Percentiles rank a stretch among this genome's conserved stretches.
These are phyloP conservation scores for Caenorhabditis sp. DNA, from an alignment of 2,888 invertebrate genomes.

Conservation along the genomic window DNA sequence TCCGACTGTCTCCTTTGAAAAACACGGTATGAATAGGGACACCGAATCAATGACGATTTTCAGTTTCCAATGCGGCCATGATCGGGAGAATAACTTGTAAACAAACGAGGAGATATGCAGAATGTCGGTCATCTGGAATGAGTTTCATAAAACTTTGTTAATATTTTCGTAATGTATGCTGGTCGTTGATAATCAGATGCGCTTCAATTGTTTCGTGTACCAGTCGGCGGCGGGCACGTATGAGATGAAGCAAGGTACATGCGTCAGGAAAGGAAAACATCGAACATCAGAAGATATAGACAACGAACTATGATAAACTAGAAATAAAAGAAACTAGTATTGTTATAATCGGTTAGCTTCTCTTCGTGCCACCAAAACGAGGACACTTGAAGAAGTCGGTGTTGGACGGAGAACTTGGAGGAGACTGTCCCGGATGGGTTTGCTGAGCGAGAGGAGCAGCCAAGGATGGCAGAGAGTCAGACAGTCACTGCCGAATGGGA, in stretches of 20 bases:
- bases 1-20: no score
- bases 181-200: no score
- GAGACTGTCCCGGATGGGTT: constrained; percentile 16
- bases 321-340: no score
- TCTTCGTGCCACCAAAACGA: not conserved
- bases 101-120: no score
- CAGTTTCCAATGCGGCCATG: no score
- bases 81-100: no score
- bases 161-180: no score
- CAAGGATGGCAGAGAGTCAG: constrained; percentile 32
- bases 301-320: not conserved
- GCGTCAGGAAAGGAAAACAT: not conserved
- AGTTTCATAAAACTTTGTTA: no score
- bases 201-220: not conserved
- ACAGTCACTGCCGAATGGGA: constrained; percentile 27
- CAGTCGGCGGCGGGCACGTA: not conserved
- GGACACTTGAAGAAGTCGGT: constrained; percentile 9
- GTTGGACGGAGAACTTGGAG: constrained; percentile 13
- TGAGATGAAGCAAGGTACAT: not conserved
- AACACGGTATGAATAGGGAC: no score
- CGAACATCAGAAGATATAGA: no score
- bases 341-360: not conserved
- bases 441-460: constrained; percentile 16
- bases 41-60: no score
- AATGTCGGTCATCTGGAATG: no score